Conservation (phyloP, 2,113 vertebrate genomes). For the Chlorodrepanis virens region DNA sequence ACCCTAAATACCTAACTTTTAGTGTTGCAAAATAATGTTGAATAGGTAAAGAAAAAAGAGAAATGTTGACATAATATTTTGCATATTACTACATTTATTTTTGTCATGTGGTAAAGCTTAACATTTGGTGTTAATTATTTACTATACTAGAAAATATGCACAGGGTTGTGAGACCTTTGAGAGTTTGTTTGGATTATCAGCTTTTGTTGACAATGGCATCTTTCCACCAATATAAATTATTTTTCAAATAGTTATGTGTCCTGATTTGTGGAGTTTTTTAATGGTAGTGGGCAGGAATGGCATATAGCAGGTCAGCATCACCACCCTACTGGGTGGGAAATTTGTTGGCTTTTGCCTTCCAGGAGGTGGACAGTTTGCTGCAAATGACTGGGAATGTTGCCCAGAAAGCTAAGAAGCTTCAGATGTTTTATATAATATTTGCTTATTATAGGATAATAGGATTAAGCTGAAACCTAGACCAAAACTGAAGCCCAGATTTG, state of each 20-base stretch:
- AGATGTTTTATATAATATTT: not conserved
- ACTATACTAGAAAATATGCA: not conserved
- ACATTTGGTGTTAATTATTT: constrained; percentile 1
- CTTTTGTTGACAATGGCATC: not conserved
- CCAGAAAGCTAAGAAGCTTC: not conserved
- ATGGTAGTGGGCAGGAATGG: not conserved
- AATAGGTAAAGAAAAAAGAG: not conserved
- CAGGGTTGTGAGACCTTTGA: not conserved
- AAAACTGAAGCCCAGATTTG: not conserved
- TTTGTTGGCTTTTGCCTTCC: not conserved
- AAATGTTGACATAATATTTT: not conserved
- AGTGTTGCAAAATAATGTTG: not conserved
- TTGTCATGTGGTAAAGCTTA: not conserved
- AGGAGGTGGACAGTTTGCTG: not conserved
- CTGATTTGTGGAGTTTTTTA: not conserved
- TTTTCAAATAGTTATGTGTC: not conserved
- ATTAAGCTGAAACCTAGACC: not conserved
- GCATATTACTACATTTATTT: not conserved
- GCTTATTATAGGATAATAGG: too few relatives aligned
- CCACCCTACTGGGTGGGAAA: not conserved
- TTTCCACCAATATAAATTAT: not conserved
- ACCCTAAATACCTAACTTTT: not conserved
- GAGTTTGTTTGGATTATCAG: not conserved
- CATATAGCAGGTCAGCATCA: not conserved
- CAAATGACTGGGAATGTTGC: not conserved